These are phyloP conservation scores for Zygothrica quintamaculata DNA, from an alignment of 2,888 invertebrate genomes.

Conservation along the genomic window DNA sequence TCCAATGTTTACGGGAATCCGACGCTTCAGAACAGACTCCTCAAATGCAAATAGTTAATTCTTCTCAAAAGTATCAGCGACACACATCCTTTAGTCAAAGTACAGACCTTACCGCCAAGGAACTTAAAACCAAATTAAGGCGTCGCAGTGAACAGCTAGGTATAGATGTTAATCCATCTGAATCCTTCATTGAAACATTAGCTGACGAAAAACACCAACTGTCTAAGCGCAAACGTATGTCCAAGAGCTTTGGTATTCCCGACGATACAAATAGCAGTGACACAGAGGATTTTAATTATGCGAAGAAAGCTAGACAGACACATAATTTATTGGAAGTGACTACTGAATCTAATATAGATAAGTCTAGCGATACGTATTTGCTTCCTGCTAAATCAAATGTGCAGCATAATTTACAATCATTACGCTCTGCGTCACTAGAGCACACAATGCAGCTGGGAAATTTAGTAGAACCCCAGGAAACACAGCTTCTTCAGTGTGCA, in stretches of 20 bases:
- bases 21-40: too few relatives aligned
- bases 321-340: too few relatives aligned
- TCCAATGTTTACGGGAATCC: too few relatives aligned
- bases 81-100: slow-evolving; percentile 65
- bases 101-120: slow-evolving; percentile 29
- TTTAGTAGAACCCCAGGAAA: not conserved
- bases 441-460: too few relatives aligned
- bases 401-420: too few relatives aligned
- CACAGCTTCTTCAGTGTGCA: too few relatives aligned
- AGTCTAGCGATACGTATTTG: too few relatives aligned
- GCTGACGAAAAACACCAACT: slow-evolving; percentile 35
- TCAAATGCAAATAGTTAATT: slow-evolving; percentile 66
- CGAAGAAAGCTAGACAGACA: slow-evolving; percentile 28
- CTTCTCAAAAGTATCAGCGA: slow-evolving; percentile 69
- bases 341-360: not conserved
- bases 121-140: slow-evolving; percentile 38
- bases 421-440: too few relatives aligned
- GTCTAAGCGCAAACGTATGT: slow-evolving; percentile 70
- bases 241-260: slow-evolving; percentile 73
- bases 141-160: slow-evolving; percentile 55
- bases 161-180: slow-evolving; percentile 69
- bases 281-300: slow-evolving; percentile 20
- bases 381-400: too few relatives aligned
- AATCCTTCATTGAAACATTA: slow-evolving; percentile 78
- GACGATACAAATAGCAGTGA: slow-evolving; percentile 26